Evolutionary conservation across 2,797 vertebrate genomes (phyloP), one percentile per base, ranked within the genome.

Genomic region (Clarias platycephalus): DNA sequence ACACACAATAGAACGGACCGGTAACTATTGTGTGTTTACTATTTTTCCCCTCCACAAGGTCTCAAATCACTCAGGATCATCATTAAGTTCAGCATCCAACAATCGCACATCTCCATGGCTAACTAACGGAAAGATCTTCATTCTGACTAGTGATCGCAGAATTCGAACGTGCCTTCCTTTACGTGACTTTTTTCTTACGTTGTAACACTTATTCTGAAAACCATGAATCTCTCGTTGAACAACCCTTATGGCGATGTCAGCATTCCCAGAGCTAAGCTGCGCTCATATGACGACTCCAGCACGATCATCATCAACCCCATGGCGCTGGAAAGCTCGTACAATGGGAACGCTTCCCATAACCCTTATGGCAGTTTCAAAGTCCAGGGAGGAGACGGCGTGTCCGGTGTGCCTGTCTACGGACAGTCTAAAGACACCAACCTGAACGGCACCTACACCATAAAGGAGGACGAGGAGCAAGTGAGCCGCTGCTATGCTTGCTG

Each of bases 241-340:
- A 97, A 97, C 84, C 96, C 97, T 0, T 98, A 97, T 0, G 91
- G 95, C 49, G 92, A 94, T 0, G 91, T 98, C 85, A 94, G 84
- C 90, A 96, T 98, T 87, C 96, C 96, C 0, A 92, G 95, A 28
- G 96, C 96, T 0, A 96, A 97, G 86, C 94, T 98, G 44, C 93
- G 84, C 85, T 76, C 83, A 9, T 28, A 88, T 0, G 85, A 84
- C 0, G 81, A 40, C 0, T 85, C 83, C 79, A 74, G 79, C 88
- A 94, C 89, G 0, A 66, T 96, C 70, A 95, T 97, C 0, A 84
- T 90, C 87, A 96, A 96, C 89, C 95, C 94, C 0, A 84, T 86
- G 20, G 84, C 90, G 3, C 63, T 94, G 57, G 62, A 80, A 18
- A 70, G 2, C 44, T 63, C 88, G 20, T 86, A 90, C 0, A 88